Evolutionary conservation across 2,797 vertebrate genomes (phyloP), one percentile per base, ranked within the genome.

Genomic region (Vespertilio murinus): DNA sequence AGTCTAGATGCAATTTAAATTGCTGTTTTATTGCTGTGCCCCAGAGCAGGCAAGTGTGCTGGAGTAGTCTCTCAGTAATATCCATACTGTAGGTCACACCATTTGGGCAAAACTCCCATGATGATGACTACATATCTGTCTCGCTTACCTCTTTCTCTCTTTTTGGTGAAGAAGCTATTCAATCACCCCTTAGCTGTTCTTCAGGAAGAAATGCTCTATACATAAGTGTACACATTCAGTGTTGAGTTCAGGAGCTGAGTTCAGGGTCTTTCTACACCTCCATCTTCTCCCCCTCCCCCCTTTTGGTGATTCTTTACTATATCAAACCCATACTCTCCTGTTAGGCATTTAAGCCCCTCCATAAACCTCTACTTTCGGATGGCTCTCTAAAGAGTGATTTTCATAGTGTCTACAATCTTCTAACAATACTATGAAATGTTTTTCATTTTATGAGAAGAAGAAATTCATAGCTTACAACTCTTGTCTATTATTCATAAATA

Each of bases 391-490:
- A 81, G 84, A 90, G 85, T 22, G 61, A 11, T 64, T 83, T 91
- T 86, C 59, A 74, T 1, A 81, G 56, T 8, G 25, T 45, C 54
- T 81, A 65, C 47, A 67, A 52, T 35, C 38, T 33, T n/a, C 75
- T 73, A 47, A 88, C 10, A 28, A 52, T 6, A 80, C 12, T 18
- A 75, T 4, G 3, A 35, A 86, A 69, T 18, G 35, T 40, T 42
- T 91, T 91, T 87, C 40, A 91, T 49, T 69, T 91, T 40, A 87
- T 22, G 56, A 75, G 52, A 79, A 73, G 67, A 82, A 87, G 33
- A 20, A 42, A 80, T 79, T 87, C n/a, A 38, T 3, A 87, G 33
- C 52, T 81, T 67, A 59, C n/a, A 90, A 64, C n/a, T 64, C 35
- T 69, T 20, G 6, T 61, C 65, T 93, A 70, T 64, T 80, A 54